These are phyloP conservation scores for Zaprionus africanus DNA, from an alignment of 1,140 invertebrate species.

Conservation along the genomic window DNA sequence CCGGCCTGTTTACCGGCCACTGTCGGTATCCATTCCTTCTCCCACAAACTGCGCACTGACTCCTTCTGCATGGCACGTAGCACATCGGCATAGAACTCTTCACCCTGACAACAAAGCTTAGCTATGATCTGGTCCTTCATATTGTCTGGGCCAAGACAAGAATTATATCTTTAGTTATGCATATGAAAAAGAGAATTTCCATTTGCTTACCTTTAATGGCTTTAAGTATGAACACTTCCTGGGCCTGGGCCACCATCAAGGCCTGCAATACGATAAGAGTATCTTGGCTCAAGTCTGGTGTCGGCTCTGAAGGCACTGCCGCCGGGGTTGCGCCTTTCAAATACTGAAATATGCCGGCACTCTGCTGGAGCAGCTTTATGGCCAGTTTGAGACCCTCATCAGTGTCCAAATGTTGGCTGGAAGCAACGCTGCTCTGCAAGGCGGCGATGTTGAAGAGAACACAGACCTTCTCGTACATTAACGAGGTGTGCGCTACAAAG, in stretches of 20 bases:
- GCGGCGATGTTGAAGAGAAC: slow-evolving; percentile 99
- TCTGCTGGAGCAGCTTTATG: slow-evolving; percentile 96
- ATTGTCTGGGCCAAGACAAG: slow-evolving; percentile 87
- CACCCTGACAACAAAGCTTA: slow-evolving; percentile 95
- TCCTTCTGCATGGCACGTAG: slow-evolving; percentile 95
- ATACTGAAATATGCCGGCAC: slow-evolving; percentile 95
- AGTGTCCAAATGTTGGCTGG: slow-evolving; percentile 92
- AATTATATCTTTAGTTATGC: slow-evolving; percentile 3
- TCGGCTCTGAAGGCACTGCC: slow-evolving; percentile 96
- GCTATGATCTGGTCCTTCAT: slow-evolving; percentile 97
- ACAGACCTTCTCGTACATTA: slow-evolving; percentile 97
- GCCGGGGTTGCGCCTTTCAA: slow-evolving; percentile 94
- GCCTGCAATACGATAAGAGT: slow-evolving; percentile 93
- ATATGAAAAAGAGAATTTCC: slow-evolving; percentile 16
- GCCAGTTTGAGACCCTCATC: slow-evolving; percentile 97
- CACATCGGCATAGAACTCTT: slow-evolving; percentile 97
- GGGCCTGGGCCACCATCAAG: slow-evolving; percentile 98
- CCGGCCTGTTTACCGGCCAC: slow-evolving; percentile 94
- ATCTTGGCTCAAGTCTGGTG: slow-evolving; percentile 97
- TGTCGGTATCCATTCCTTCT: slow-evolving; percentile 93
- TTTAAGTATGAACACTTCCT: slow-evolving; percentile 98
- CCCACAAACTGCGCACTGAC: slow-evolving; percentile 92
- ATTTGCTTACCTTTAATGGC: slow-evolving; percentile 91
- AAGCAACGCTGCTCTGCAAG: slow-evolving; percentile 95
- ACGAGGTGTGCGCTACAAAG: slow-evolving; percentile 90